Evolutionary conservation across 2,888 invertebrate species (phyloP).

Genomic region (Colostygia pectinataria): DNA sequence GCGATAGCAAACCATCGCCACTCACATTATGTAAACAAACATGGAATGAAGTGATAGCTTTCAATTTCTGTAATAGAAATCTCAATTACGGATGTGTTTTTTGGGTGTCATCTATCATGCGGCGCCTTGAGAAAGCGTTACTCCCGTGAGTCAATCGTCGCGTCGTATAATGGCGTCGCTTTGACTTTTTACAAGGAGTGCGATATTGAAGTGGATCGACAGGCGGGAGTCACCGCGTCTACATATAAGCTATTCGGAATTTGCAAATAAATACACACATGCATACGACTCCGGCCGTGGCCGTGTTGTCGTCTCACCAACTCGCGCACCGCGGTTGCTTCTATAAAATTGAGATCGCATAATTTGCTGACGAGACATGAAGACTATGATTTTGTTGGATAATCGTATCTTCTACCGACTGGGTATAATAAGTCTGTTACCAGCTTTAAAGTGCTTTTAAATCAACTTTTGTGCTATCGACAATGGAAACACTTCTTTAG

Average conservation of each 20-base stretch:
- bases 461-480: no score
- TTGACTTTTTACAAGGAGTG: conserved; percentile 70
- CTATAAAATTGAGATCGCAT: conserved; percentile 77
- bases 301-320: conserved; percentile 48
- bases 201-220: conserved; percentile 80
- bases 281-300: conserved; percentile 52
- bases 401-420: conserved; percentile 19
- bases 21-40: conserved; percentile 81
- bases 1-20: conserved; percentile 71
- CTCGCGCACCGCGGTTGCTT: conserved; percentile 62
- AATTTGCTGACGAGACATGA: conserved; percentile 61
- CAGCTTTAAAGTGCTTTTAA: background rate
- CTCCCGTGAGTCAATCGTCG: conserved; percentile 73
- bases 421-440: background rate
- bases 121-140: conserved; percentile 58
- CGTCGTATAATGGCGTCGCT: conserved; percentile 71
- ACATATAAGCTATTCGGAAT: conserved; percentile 80
- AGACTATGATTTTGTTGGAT: conserved; percentile 59
- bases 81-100: conserved; percentile 81
- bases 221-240: conserved; percentile 74
- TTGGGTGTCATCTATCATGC: conserved; percentile 78
- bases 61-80: conserved; percentile 81
- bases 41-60: conserved; percentile 68
- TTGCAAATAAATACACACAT: conserved; percentile 80
- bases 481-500: no score